Base-by-base conservation (phyloP, 2,797 vertebrate genomes). In the Tapirus indicus region DNA sequence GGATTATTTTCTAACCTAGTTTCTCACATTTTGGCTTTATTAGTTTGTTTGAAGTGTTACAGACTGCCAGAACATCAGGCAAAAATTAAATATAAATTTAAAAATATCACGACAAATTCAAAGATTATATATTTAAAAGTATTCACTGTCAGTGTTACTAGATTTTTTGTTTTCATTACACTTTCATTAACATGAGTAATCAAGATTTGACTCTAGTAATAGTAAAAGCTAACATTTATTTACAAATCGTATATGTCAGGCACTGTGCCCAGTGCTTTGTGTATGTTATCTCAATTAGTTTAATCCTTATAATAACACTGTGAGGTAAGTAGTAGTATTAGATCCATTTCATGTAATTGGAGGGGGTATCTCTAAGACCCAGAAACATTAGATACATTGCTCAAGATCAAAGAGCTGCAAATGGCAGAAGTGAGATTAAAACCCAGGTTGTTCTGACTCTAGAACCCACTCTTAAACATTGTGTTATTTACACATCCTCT, bases 331-430 rank as follows among this genome's bases (percentile, higher is more conserved):
- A 29, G n/a, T 88, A 60, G 25, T 93, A 68, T 62, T 82, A 96
- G 17, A 68, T 27, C 1, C 13, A 44, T 74, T 88, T 93, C 84
- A 32, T 91, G 41, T 71, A 66, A 92, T 49, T 85, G 21, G 35
- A 75, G 52, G 16, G 5, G 10, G 7, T 83, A 38, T 84, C 25
- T 29, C 23, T 96, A 56, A 96, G 64, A 88, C 27, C n/a, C 35
- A 71, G 38, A 83, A 72, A 66, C 18, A 80, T 84, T 56, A 92
- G 69, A 14, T 74, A 69, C 27, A 60, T 69, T 95, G 41, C 25
- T 90, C 38, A 92, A 87, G 69, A 83, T 49, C n/a, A 60, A 94
- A 94, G n/a, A 93, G n/a, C 32, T 85, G 56, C 27, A 97, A 90
- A 88, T 56, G 25, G 16, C 27, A 96, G 62, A 74, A 62, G 2